These are phyloP conservation scores for Halictus quadricinctus DNA, from an alignment of 2,888 invertebrate genomes.

Conservation along the genomic window DNA sequence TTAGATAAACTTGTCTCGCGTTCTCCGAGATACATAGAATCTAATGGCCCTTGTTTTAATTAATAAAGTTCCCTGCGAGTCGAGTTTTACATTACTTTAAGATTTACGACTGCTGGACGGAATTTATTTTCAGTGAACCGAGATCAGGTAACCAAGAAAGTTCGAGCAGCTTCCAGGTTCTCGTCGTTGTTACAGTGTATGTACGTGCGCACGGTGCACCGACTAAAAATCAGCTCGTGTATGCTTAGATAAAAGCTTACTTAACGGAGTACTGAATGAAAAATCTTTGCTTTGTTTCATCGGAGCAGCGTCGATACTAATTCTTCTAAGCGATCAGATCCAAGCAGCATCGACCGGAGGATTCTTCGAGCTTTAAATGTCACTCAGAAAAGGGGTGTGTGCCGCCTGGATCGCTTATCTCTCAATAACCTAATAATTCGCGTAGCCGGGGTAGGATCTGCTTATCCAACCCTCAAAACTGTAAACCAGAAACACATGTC, in stretches of 20 bases:
- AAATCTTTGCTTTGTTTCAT: too few relatives aligned
- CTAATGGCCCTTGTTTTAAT: constrained; percentile 3
- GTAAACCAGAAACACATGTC: constrained; percentile 61
- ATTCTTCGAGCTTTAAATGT: background rate
- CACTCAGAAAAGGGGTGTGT: background rate
- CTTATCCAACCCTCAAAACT: constrained; percentile 48
- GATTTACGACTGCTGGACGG: background rate
- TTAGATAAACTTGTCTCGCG: constrained; percentile 2
- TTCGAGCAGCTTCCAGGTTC: background rate
- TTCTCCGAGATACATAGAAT: constrained; percentile 13
- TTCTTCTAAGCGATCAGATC: background rate
- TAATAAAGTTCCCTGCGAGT: background rate
- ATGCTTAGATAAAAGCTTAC: background rate
- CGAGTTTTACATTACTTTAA: background rate
- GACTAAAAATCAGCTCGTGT: background rate
- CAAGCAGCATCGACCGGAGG: background rate
- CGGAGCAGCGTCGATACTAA: too few relatives aligned
- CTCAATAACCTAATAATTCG: constrained; percentile 1
- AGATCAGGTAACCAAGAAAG: background rate
- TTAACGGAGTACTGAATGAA: background rate
- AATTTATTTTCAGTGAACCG: background rate
- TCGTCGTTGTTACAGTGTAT: background rate
- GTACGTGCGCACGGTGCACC: too few relatives aligned
- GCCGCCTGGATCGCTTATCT: background rate
- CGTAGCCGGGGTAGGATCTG: constrained; percentile 19